Evolutionary conservation across 2,888 invertebrate species (phyloP), one percentile per base, ranked within the genome.

Genomic region (Diarsia dahlii): DNA sequence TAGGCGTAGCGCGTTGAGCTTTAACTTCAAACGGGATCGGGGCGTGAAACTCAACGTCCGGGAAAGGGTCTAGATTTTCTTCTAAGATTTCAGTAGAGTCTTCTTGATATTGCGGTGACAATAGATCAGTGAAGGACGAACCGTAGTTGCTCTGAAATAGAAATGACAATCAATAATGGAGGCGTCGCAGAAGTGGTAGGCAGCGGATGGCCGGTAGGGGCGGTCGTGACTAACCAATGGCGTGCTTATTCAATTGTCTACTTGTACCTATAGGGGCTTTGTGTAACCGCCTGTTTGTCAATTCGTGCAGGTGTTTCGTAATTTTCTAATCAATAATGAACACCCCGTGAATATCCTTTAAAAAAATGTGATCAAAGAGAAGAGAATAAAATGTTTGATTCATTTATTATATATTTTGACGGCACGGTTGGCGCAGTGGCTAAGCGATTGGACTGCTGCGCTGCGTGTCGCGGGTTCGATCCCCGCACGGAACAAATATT

Each of bases 61-160:
- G 97, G 93, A 98, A 98, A 50, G 98, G 98, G 91, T 98, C 98
- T 92, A 98, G 95, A 89, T 98, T 98, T 93, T 98, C 98, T 92
- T 98, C 97, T 90, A 97, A 95, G 90, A 97, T 97, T 92, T 97
- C 97, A 82, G 97, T 97, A 84, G 97, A 97, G 93, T 98, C 98
- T 95, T 97, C 97, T 93, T 97, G 97, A 93, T 97, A 98, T 89
- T 98, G 97, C 78, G 98, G 97, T 93, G 97, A 98, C 92, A 98
- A 97, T 94, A 98, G 96, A 97, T 98, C 98, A 95, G 97, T 98
- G 95, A 98, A 98, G 96, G 98, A 98, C 95, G 98, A 97, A 96
- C 98, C 98, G 97, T 98, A 98, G 94, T 98, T 97, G 95, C 97
- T 97, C 98, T 98, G 97, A 79, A 97, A 97, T 87, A 92, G 91